Conservation (phyloP, 2,113 vertebrate genomes). For the Brachyistius frenatus region DNA sequence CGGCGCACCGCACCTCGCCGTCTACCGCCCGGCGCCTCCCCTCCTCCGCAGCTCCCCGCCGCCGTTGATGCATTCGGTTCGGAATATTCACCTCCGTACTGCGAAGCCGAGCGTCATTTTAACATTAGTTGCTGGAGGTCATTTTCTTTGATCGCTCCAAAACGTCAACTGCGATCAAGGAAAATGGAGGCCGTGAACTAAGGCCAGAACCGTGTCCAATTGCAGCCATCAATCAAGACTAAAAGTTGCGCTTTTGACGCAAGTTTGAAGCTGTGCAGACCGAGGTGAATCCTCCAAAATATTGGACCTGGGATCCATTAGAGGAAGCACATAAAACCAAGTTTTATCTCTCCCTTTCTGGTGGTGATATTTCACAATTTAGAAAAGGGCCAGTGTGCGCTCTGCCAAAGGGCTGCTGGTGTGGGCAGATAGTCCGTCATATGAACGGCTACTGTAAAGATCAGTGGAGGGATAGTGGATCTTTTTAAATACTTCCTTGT, state of each 20-base stretch:
- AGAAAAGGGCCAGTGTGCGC: slow-evolving; percentile 57
- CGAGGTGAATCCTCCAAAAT: slow-evolving; percentile 35
- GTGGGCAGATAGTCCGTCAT: slow-evolving; percentile 62
- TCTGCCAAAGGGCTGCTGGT: slow-evolving; percentile 64
- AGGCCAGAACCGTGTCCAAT: slow-evolving; percentile 32
- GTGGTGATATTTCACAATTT: slow-evolving; percentile 61
- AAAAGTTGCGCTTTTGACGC: slow-evolving; percentile 55
- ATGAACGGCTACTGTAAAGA: slow-evolving; percentile 72
- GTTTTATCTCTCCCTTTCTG: slow-evolving; percentile 46
- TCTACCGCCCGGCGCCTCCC: slow-evolving; percentile 12
- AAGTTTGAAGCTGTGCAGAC: slow-evolving; percentile 32
- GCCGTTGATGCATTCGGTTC: slow-evolving; percentile 9
- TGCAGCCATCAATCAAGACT: slow-evolving; percentile 32
- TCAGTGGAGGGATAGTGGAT: slow-evolving; percentile 49
- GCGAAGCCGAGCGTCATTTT: slow-evolving; percentile 29
- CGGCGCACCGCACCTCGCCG: slow-evolving; percentile 22
- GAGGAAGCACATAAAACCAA: slow-evolving; percentile 44
- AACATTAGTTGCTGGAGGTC: slow-evolving; percentile 29
- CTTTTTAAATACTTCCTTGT: slow-evolving; percentile 73
- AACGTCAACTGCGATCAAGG: slow-evolving; percentile 45
- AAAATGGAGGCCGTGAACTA: slow-evolving; percentile 27
- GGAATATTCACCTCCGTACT: slow-evolving; percentile 34
- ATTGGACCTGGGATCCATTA: slow-evolving; percentile 28
- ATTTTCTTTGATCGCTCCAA: slow-evolving; percentile 58
- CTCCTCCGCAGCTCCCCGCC: neutral